Evolutionary conservation across 2,888 invertebrate species (phyloP), one percentile per base, ranked within the genome.

Genomic region (Cantharis nigra): DNA sequence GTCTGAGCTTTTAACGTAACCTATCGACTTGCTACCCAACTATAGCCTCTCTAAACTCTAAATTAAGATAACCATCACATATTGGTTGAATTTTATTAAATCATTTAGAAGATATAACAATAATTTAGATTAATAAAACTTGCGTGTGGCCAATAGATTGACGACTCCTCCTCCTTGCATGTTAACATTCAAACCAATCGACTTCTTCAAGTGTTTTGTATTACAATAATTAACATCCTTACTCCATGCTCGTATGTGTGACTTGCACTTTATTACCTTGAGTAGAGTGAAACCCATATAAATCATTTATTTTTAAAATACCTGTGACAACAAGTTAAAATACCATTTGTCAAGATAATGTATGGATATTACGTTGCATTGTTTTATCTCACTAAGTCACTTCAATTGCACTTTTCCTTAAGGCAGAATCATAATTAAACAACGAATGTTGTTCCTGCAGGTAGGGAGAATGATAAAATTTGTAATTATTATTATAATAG

Each of bases 101-200:
- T 77, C 70, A 70, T 65, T 77, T 67, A 74, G 49, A 77, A 72
- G 63, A 77, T 77, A 63, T 28, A 74, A 63, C 70, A 75, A 70
- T 26, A 74, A 78, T 75, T 78, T 75, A 75, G 78, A 78, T 78
- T 78, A 70, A 71, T 26, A 9, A 75, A 72, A 72, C 78, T 80
- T 80, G 82, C 81, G 81, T 81, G 82, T 80, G 83, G 82, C 83
- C 82, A 76, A 74, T 83, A 81, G 78, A 82, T 82, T 80, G 83
- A 77, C 80, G 81, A 82, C 83, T 82, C 83, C 84, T 83, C 83
- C 84, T 83, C 79, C 82, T 82, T 83, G 80, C 80, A 81, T 82
- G 82, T 80, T 81, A 78, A 72, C 80, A 80, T 80, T 81, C 80
- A 84, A 83, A 83, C 84, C 83, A 85, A 85, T 85, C 83, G 80